Evolutionary conservation across 2,113 vertebrate genomes (phyloP).

Genomic region (Anser cygnoides): DNA sequence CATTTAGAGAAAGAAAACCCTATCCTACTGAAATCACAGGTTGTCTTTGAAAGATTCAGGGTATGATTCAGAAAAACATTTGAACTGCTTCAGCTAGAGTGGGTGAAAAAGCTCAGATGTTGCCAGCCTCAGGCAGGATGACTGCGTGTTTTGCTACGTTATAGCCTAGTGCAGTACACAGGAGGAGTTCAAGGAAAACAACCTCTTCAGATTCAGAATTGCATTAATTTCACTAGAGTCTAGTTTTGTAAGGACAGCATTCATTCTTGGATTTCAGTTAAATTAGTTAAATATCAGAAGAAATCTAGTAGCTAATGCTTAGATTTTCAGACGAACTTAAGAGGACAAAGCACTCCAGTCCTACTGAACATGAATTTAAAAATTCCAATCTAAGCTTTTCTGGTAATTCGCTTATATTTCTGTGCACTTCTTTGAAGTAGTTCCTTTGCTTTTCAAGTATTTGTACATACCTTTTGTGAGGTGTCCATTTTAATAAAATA

Average conservation of each 20-base stretch:
- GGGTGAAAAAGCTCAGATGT: background rate
- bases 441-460: background rate
- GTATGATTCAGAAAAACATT: background rate
- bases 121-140: background rate
- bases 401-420: background rate
- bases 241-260: background rate
- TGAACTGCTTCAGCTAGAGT: background rate
- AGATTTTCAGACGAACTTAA: background rate
- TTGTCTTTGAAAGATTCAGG: background rate
- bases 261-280: background rate
- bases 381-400: background rate
- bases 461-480: background rate
- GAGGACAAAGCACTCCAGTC: background rate
- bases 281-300: background rate
- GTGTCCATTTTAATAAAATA: conserved; percentile 30
- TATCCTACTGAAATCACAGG: background rate
- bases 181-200: background rate
- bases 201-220: background rate
- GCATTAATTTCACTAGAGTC: background rate
- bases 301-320: background rate
- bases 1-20: background rate
- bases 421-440: background rate
- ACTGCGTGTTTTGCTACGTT: background rate
- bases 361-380: background rate
- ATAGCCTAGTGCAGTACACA: background rate